Base-by-base conservation (phyloP, 2,888 invertebrate genomes). In the Coelinius sp. region DNA sequence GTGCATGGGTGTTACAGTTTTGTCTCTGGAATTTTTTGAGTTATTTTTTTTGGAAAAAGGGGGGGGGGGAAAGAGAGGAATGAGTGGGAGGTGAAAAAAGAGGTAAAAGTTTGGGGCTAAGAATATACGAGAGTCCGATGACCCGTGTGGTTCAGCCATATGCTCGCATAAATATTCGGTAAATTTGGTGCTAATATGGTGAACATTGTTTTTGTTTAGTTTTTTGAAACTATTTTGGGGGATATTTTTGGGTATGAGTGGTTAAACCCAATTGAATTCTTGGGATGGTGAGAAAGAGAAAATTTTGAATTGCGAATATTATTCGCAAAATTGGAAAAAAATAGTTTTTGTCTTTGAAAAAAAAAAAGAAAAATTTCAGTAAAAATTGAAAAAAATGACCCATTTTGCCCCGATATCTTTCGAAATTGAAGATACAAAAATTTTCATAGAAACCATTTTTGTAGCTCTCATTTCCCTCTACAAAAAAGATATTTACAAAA, bases 101-200 rank as follows among this genome's bases (percentile, higher is more conserved):
- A 71, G 74, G 77, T 71, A 76, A 74, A 59, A 59, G 59, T 59
- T n/a, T 14, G 35, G 17, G 59, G 82, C 84, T 81, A 84, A 84
- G 82, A 84, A 84, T 84, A 84, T 82, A 82, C 78, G 31, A 73
- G 79, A 79, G 83, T 82, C 81, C 82, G 80, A 81, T 84, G 83
- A 84, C 83, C 84, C 81, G 81, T 81, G 8, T 4, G 81, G 81
- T 78, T 81, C 80, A 81, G 76, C 77, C 80, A 76, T 74, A 74
- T 65, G 59, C 35, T 38, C 71, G 66, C 77, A 78, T 77, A 76
- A 77, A 77, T 76, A 79, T 76, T 59, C 35, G 35, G 27, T 49
- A 24, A 22, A 62, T 59, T 59, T 59, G 59, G 31, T 59, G 59
- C 59, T 31, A 59, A 59, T 59, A 59, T 59, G 59, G 59, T 17